Conservation (phyloP, 2,113 vertebrate genomes). For the human region DNA sequence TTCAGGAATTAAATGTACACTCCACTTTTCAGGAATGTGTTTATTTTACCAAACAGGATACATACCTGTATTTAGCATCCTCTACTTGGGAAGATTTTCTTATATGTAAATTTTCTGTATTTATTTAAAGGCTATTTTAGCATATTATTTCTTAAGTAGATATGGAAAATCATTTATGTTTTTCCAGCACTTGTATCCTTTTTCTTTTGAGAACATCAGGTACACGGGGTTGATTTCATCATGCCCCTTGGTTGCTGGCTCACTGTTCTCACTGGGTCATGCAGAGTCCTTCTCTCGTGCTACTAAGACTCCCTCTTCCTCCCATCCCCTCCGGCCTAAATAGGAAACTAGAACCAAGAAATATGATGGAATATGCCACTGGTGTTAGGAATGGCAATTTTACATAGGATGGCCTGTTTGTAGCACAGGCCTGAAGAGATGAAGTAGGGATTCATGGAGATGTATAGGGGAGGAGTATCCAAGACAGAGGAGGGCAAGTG, state of each 20-base stretch:
- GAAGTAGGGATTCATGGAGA: background rate
- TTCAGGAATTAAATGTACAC: background rate
- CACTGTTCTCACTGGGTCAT: accelerated
- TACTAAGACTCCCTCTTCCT: background rate
- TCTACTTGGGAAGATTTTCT: background rate
- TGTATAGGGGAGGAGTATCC: background rate
- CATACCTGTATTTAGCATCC: background rate
- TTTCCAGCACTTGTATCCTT: background rate
- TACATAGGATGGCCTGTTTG: background rate
- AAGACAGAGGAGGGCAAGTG: background rate
- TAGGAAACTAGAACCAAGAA: background rate
- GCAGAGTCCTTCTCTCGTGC: background rate
- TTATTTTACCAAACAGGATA: background rate
- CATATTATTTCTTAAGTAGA: background rate
- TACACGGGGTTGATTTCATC: background rate
- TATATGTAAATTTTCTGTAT: background rate
- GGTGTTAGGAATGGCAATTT: background rate
- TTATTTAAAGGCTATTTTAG: conserved; percentile 13
- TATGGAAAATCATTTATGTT: background rate
- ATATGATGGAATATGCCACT: no score
- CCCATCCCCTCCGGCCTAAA: background rate
- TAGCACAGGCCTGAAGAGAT: background rate
- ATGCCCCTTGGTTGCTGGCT: background rate
- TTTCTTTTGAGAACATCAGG: background rate
- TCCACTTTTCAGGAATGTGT: background rate